phyloP scores from a whole-genome alignment of 1,140 invertebrate species.

The Drosophila varians region DNA sequence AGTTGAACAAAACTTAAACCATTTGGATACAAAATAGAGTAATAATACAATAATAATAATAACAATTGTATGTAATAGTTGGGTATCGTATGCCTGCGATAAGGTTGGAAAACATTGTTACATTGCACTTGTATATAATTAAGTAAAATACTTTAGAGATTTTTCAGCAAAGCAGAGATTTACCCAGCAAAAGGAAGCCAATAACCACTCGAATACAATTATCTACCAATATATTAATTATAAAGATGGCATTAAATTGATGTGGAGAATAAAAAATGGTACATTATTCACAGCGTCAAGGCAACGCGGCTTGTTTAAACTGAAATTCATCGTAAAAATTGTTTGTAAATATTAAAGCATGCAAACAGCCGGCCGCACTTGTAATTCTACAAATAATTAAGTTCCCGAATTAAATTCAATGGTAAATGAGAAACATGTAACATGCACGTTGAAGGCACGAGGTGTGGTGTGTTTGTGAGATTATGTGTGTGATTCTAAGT shows the following conservation, averaged over 20 bases:
- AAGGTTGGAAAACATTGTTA: constrained; percentile 18
- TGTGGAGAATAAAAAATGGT: constrained; percentile 32
- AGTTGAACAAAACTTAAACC: constrained; percentile 39
- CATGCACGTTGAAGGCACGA: constrained; percentile 7
- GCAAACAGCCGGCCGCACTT: constrained; percentile 22
- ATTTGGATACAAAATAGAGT: constrained; percentile 19
- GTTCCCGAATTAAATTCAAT: constrained; percentile 24
- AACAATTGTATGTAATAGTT: constrained; percentile 14
- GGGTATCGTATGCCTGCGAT: constrained; percentile 6
- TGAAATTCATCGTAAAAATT: constrained; percentile 23
- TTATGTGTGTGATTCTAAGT: constrained; percentile 32
- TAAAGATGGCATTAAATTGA: constrained; percentile 27
- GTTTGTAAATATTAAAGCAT: constrained; percentile 19
- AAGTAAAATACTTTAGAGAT: constrained; percentile 65
- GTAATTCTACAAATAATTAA: constrained; percentile 39
- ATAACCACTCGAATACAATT: constrained; percentile 22
- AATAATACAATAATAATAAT: constrained; percentile 12
- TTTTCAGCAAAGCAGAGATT: constrained; percentile 39
- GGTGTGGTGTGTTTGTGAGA: constrained; percentile 7
- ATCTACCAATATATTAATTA: constrained; percentile 42
- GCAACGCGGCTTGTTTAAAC: constrained; percentile 29
- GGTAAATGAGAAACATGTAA: constrained; percentile 29
- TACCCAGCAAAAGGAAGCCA: constrained; percentile 16
- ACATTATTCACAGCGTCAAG: constrained; percentile 63
- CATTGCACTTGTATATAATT: constrained; percentile 46